Evolutionary conservation across 1,140 invertebrate genomes (phyloP).

Genomic region (Aphaenogaster ashmeadi): DNA sequence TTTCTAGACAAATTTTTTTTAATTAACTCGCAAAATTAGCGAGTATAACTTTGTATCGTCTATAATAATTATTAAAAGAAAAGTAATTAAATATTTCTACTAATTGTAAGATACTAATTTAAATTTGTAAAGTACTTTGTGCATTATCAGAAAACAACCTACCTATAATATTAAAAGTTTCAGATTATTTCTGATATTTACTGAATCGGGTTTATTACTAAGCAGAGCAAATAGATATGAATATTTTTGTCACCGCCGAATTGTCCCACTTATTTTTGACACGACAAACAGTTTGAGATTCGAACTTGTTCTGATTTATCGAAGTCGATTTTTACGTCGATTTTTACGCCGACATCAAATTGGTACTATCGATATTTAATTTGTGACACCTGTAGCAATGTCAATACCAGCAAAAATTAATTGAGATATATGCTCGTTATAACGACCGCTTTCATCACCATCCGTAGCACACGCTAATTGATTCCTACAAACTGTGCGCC

Average conservation of each 20-base stretch:
- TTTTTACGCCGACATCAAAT: conserved; percentile 37
- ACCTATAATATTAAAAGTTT: not conserved
- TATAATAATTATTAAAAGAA: not conserved
- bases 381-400: conserved; percentile 46
- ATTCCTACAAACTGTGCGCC: conserved; percentile 39
- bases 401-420: conserved; percentile 49
- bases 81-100: not conserved
- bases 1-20: not conserved
- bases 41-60: not conserved
- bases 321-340: conserved; percentile 17
- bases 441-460: conserved; percentile 45
- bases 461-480: conserved; percentile 43
- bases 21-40: not conserved
- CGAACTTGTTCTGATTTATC: conserved; percentile 26
- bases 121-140: not conserved
- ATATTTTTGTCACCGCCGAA: not conserved
- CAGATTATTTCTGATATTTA: conserved; percentile 1
- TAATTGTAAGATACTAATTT: not conserved
- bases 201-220: not conserved
- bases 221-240: not conserved
- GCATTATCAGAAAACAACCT: not conserved
- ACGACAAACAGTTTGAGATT: conserved; percentile 16
- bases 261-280: conserved; percentile 18
- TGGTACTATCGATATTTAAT: conserved; percentile 45
- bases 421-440: conserved; percentile 49